A percentile compares a stretch with the other conserved stretches of the same genome.
Conservation (phyloP, 2,888 invertebrate genomes). For the Orthonychiurus folsomi region DNA sequence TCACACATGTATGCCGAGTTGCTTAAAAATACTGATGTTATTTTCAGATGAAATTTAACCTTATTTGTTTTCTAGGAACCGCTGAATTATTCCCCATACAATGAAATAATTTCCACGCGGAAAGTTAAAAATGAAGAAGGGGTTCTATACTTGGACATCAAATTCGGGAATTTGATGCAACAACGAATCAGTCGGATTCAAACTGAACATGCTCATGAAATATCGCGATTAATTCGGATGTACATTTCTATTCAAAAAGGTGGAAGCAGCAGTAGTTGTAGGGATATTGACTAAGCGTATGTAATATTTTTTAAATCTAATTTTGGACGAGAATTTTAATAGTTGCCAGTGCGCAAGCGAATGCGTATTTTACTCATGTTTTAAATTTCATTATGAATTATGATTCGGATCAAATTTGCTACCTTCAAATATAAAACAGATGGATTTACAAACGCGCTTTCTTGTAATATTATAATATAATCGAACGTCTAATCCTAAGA, state of each 20-base stretch:
- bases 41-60: neutral
- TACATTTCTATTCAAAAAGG: slow-evolving; percentile 76
- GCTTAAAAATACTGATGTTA: neutral
- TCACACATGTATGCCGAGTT: slow-evolving; percentile 63
- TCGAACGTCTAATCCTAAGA: too few species aligned
- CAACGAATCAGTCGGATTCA: slow-evolving; percentile 90
- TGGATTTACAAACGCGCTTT: too few species aligned
- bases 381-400: too few species aligned
- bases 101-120: slow-evolving; percentile 89
- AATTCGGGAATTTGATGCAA: slow-evolving; percentile 91
- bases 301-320: too few species aligned
- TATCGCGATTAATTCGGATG: slow-evolving; percentile 88
- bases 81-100: slow-evolving; percentile 83
- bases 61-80: slow-evolving; percentile 72
- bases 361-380: too few species aligned
- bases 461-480: too few species aligned
- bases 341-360: too few species aligned
- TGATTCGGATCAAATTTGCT: too few species aligned
- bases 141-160: slow-evolving; percentile 87
- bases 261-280: neutral
- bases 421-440: too few species aligned
- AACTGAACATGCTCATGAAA: slow-evolving; percentile 95
- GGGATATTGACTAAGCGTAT: neutral
- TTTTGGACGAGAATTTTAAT: too few species aligned
- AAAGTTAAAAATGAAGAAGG: slow-evolving; percentile 86